Evolutionary conservation across 2,113 vertebrate genomes (phyloP).

Genomic region (Forbesichthys agassizii): DNA sequence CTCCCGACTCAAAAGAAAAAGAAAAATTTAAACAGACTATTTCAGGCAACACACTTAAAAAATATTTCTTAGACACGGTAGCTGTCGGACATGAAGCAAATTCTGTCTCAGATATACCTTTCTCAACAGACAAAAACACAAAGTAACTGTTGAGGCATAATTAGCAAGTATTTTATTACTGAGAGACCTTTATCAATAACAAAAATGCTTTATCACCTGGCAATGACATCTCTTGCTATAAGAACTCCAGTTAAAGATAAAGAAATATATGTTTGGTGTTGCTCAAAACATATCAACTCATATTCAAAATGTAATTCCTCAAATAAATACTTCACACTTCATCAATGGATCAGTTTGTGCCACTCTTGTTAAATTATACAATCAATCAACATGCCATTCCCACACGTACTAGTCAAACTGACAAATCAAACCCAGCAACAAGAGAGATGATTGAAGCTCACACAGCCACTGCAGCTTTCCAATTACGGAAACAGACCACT

Average conservation of each 20-base stretch:
- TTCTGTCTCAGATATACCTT: constrained; percentile 19
- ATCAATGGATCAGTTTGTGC: not conserved
- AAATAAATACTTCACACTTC: constrained; percentile 19
- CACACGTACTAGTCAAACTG: constrained; percentile 20
- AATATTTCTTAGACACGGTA: constrained; percentile 17
- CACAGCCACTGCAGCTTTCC: constrained; percentile 3
- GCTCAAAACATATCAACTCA: constrained; percentile 12
- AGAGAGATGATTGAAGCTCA: constrained; percentile 22
- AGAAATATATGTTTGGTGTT: constrained; percentile 8
- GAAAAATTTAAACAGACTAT: constrained; percentile 10
- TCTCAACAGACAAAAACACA: constrained; percentile 8
- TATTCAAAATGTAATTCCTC: constrained; percentile 15
- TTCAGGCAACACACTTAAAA: constrained; percentile 20
- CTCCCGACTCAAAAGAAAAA: constrained; percentile 9
- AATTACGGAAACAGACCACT: not conserved
- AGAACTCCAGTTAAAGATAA: constrained; percentile 3
- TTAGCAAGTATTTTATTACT: constrained; percentile 12
- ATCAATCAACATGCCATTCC: constrained; percentile 8
- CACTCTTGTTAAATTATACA: constrained; percentile 3
- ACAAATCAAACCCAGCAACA: constrained; percentile 28
- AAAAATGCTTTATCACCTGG: not conserved
- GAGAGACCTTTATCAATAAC: constrained; percentile 9
- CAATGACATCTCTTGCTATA: constrained; percentile 17
- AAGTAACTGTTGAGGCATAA: constrained; percentile 9
- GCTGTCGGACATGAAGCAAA: not conserved